phyloP scores from a whole-genome alignment of 2,797 vertebrate genomes.

The Gobio occitaniae region DNA sequence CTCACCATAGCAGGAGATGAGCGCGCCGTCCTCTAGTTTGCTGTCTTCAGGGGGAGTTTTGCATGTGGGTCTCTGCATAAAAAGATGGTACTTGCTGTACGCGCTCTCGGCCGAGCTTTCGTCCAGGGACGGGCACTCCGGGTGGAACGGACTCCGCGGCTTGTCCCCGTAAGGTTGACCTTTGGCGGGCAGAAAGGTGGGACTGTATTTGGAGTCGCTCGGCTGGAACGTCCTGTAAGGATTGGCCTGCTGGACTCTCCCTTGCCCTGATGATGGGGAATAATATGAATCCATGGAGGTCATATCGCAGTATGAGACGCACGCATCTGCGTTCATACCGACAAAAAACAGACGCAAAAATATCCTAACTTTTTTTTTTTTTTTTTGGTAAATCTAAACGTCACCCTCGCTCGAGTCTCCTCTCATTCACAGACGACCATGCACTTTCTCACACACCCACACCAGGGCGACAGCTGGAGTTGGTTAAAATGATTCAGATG shows the following conservation, averaged over 20 bases:
- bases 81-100: constrained; percentile 94
- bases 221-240: constrained; percentile 93
- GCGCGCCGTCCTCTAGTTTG: constrained; percentile 87
- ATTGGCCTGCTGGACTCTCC: constrained; percentile 85
- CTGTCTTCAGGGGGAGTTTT: constrained; percentile 89
- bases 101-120: constrained; percentile 83
- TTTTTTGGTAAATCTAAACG: constrained; percentile 57
- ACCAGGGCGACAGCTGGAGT: constrained; percentile 82
- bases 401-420: constrained; percentile 47
- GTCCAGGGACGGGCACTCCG: constrained; percentile 92
- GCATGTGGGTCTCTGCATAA: constrained; percentile 88
- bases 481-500: constrained; percentile 91
- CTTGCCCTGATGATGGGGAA: constrained; percentile 85
- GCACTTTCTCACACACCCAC: constrained; percentile 49
- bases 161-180: constrained; percentile 90
- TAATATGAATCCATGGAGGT: constrained; percentile 99
- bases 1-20: constrained; percentile 94
- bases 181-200: constrained; percentile 92
- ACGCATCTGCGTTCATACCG: constrained; percentile 95
- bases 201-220: constrained; percentile 91
- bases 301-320: constrained; percentile 93
- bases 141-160: constrained; percentile 88
- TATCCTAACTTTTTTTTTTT: constrained; percentile 61
- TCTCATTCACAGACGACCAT: constrained; percentile 70
- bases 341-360: constrained; percentile 67